Base-by-base conservation (phyloP, 2,113 vertebrate species). In the Leiothrix lutea region DNA sequence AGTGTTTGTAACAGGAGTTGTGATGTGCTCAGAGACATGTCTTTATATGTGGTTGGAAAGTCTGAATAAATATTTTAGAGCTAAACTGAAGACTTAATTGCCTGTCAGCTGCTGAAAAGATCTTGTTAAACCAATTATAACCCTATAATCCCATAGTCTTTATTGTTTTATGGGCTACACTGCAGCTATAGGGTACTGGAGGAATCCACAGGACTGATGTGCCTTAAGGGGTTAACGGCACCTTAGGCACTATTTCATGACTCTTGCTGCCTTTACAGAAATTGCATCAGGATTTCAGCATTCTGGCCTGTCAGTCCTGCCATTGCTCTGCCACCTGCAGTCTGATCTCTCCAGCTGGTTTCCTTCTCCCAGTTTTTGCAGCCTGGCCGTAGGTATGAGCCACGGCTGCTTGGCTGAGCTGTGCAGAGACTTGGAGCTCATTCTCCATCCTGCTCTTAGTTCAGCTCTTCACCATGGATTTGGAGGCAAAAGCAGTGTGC, bases 21-120 rank as follows among this genome's bases (percentile, higher is more conserved):
- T 80, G 38, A 42, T 92, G 28, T 90, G 72, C 62, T 92, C 40
- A 71, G 79, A 90, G 28, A 17, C 38, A 29, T 17, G 23, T 64
- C 62, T 80, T 92, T 90, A 58, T 95, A 74, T 74, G 38, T 47
- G 57, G n/a, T 62, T 92, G 64, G 47, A 82, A 71, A 65, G 48
- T 64, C 64, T 74, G 66, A 88, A 91, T 95, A 97, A 94, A 94
- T 96, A 96, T 93, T 96, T 96, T 90, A 80, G 65, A 53, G 33
- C 36, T 93, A 82, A 91, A 67, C 79, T 74, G 88, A 95, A 84
- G 86, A 74, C 48, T 92, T 95, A 96, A 96, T 92, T 97, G 86
- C 88, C 82, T 97, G 92, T 96, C 94, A 92, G 61, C 56, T 74
- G 36, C 69, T 93, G 90, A 80, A 90, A 92, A 84, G 61, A 53